Conservation (phyloP, 2,113 vertebrate genomes). For the Vulpes lagopus region DNA sequence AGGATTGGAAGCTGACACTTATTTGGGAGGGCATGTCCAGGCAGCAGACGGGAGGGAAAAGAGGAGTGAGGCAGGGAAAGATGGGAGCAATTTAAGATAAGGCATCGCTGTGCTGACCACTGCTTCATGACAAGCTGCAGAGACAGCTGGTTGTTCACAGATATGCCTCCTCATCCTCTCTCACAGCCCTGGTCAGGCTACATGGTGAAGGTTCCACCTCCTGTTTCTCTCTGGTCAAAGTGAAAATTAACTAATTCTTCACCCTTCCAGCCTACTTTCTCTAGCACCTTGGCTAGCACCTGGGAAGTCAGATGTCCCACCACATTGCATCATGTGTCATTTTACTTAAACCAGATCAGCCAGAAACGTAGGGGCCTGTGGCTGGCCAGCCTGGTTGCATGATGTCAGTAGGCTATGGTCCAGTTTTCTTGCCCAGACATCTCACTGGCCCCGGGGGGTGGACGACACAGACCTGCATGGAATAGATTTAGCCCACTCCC, state of each 20-base stretch:
- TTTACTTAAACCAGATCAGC: neutral
- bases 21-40: neutral
- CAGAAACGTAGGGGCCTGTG: neutral
- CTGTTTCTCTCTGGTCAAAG: neutral
- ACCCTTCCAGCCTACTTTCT: neutral
- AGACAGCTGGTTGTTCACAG: neutral
- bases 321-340: neutral
- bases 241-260: neutral
- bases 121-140: neutral
- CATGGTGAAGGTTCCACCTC: neutral
- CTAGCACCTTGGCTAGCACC: neutral
- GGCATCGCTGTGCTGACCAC: neutral
- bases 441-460: neutral
- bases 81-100: neutral
- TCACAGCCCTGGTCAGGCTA: neutral
- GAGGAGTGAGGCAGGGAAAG: neutral
- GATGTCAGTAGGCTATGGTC: neutral
- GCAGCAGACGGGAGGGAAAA: neutral
- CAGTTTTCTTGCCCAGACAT: neutral
- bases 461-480: neutral
- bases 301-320: neutral
- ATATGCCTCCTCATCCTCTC: neutral
- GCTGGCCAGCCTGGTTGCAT: neutral
- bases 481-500: neutral
- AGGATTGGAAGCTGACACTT: neutral